Base-by-base conservation (phyloP, 2,888 invertebrate species). In the Vesta saturnalis region DNA sequence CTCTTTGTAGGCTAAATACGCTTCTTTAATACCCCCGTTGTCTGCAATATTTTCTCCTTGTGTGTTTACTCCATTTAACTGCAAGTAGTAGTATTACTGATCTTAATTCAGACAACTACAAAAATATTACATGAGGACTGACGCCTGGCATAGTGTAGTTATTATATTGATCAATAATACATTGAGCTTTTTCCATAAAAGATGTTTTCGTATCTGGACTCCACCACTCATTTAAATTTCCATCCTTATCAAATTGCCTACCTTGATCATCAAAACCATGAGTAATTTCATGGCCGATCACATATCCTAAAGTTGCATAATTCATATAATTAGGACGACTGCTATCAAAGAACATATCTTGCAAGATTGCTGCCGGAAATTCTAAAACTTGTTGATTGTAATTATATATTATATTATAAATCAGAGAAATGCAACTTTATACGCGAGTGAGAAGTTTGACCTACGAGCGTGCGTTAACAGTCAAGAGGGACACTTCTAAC, bases 11-110 rank as follows among this genome's bases (percentile, higher is more conserved):
- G 94, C 94, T 72, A 62, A 62, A 19, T 60, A 60, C 1, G 60
- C 15, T 6, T 46, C 46, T 49, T 94, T 95, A 71, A 95, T 89
- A 0, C 96, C 96, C 0, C 94, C 94, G 79, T 95, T 95, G 80
- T 96, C 96, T 0, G 96, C 95, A 60, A 96, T 93, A 81, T 96
- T 96, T 82, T 96, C 96, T 10, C 94, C 94, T 81, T 94, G 92
- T 0, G 94, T 94, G 76, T 92, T 92, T 60, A 93, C 90, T 56
- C 95, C 95, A 78, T 95, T 94, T 57, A 95, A 80, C 94, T 94
- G 79, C 10, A 30, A 30, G 30, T 30, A 30, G 4, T 15, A 1
- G 1, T 14, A 56, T 6, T 18, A 55, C n/a, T n/a, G n/a, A n/a
- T n/a, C n/a, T n/a, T n/a, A n/a, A n/a, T n/a, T n/a, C 4, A 23